Conservation (phyloP, 2,888 invertebrate species). For the Elmis aenea region DNA sequence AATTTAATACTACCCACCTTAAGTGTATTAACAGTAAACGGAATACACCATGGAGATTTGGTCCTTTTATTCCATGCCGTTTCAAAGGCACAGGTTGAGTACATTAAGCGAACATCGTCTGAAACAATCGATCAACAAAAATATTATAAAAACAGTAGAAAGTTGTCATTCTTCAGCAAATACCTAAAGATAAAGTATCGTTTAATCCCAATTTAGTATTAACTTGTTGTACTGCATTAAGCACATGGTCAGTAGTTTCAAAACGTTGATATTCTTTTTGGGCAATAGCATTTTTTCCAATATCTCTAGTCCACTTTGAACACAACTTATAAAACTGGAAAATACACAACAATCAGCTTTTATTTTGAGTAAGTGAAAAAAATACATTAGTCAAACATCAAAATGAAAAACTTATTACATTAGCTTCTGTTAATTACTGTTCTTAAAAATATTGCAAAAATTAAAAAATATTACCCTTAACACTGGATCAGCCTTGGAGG, state of each 20-base stretch:
- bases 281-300: slow-evolving; percentile 13
- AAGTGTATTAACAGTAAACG: slow-evolving; percentile 59
- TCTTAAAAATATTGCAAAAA: no score
- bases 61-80: slow-evolving; percentile 66
- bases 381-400: no score
- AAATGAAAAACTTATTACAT: no score
- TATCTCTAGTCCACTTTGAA: slow-evolving; percentile 13
- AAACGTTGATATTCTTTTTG: slow-evolving; percentile 5
- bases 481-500: slow-evolving; percentile 49
- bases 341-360: no score
- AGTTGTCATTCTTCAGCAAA: neutral
- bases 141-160: neutral
- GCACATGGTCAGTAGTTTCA: neutral
- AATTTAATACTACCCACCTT: slow-evolving; percentile 39
- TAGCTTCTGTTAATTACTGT: no score
- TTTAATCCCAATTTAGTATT: slow-evolving; percentile 1
- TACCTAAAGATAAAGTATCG: neutral
- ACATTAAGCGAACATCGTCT: slow-evolving; percentile 62
- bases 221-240: neutral
- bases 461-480: slow-evolving; percentile 34
- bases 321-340: slow-evolving; percentile 21
- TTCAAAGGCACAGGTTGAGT: slow-evolving; percentile 73
- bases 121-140: slow-evolving; percentile 22
- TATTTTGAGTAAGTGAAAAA: no score
- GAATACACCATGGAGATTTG: slow-evolving; percentile 74